A percentile compares a stretch with the other conserved stretches of the same genome.
Conservation (phyloP, 2,113 vertebrate genomes). For the Dromaius novaehollandiae region DNA sequence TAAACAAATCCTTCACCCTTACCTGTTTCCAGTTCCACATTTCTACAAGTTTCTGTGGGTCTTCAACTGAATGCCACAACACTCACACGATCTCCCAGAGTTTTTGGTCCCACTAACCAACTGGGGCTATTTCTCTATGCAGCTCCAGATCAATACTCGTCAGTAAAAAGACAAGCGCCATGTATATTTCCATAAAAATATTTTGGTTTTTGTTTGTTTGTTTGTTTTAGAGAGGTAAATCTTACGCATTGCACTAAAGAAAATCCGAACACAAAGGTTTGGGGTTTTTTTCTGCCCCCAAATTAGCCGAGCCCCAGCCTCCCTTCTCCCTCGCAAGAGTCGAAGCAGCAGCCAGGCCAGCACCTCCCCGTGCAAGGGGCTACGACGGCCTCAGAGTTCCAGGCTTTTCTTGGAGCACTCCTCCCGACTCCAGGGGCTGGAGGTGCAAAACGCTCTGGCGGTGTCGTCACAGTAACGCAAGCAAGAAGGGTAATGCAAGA, state of each 20-base stretch:
- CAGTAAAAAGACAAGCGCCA: not conserved
- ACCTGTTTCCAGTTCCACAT: not conserved
- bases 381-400: fast-evolving
- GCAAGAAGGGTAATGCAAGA: not conserved
- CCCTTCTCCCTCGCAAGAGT: not conserved
- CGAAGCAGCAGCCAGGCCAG: not conserved
- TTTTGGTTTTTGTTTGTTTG: no score
- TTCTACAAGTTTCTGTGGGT: not conserved
- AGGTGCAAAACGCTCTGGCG: no score
- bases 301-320: not conserved
- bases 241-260: not conserved
- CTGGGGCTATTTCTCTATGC: not conserved
- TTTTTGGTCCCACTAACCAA: not conserved
- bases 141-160: not conserved
- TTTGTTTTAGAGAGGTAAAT: not conserved
- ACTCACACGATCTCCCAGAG: no score
- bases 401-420: not conserved
- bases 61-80: not conserved
- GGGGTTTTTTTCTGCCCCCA: not conserved
- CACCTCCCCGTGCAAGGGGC: fast-evolving
- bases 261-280: not conserved
- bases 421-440: not conserved
- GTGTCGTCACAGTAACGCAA: fast-evolving
- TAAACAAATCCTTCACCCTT: not conserved
- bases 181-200: not conserved